Conservation (phyloP, 2,888 invertebrate species). For the Melanostoma mellinum region DNA sequence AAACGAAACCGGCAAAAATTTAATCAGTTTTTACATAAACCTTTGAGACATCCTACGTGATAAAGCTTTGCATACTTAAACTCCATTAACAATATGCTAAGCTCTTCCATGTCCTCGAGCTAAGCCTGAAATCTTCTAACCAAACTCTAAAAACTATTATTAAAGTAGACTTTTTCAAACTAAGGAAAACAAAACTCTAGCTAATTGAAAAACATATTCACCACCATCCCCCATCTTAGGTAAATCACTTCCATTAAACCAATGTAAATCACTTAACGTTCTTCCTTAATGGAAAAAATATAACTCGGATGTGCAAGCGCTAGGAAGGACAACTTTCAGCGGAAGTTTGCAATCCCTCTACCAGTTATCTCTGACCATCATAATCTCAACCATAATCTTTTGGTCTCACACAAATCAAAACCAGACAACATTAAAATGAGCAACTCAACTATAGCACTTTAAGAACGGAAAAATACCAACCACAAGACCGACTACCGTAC, state of each 20-base stretch:
- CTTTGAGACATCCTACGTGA: no score
- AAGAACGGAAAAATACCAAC: neutral
- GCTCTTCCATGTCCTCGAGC: no score
- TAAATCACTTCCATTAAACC: conserved; percentile 8
- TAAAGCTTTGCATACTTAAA: no score
- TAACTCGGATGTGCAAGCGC: conserved; percentile 39
- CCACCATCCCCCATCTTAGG: neutral
- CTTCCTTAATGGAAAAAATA: conserved; percentile 55
- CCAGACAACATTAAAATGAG: conserved; percentile 44
- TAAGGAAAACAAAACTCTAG: neutral
- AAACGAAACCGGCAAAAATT: no score
- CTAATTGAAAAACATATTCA: conserved; percentile 22
- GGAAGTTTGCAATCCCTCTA: conserved; percentile 38
- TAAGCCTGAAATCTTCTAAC: no score
- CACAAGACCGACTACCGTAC: conserved; percentile 13
- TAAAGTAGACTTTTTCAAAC: neutral
- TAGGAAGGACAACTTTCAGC: conserved; percentile 47
- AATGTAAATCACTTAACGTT: conserved; percentile 65
- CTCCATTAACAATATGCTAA: no score
- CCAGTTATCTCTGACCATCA: neutral
- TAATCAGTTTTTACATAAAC: no score
- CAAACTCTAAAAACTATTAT: no score
- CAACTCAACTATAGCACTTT: conserved; percentile 12
- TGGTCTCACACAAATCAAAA: conserved; percentile 57
- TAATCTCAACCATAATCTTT: conserved; percentile 39